A percentile compares a stretch with the other conserved stretches of the same genome.
Evolutionary conservation across 2,113 vertebrate species (phyloP).

Genomic region (Carlito syrichta): DNA sequence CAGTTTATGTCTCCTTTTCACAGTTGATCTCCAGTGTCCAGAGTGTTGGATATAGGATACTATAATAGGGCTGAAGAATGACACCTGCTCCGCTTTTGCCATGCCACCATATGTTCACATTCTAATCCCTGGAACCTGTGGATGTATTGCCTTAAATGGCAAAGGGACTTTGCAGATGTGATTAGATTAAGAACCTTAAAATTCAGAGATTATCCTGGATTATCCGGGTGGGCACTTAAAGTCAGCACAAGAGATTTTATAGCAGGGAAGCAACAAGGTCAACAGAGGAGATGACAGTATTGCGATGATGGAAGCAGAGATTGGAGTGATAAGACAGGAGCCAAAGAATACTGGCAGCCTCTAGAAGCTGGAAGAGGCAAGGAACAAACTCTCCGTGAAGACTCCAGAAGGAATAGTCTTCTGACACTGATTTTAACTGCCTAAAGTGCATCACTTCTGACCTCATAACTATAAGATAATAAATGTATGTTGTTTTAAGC

Average conservation of each 20-base stretch:
- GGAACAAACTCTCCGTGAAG: not conserved
- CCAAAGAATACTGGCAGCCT: not conserved
- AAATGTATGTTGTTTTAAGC: not conserved
- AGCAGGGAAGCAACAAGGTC: not conserved
- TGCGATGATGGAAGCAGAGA: not conserved
- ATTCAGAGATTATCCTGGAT: not conserved
- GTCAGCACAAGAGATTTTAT: not conserved
- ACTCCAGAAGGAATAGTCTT: not conserved
- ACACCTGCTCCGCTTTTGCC: rapidly evolving
- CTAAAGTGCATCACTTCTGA: not conserved
- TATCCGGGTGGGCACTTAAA: not conserved
- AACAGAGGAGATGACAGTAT: not conserved
- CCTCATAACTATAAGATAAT: not conserved
- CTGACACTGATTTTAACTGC: not conserved
- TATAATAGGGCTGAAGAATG: not conserved
- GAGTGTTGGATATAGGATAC: not conserved
- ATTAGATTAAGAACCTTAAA: not conserved
- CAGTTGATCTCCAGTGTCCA: not conserved
- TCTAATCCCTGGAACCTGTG: not conserved
- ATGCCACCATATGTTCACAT: not conserved
- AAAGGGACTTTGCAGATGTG: not conserved
- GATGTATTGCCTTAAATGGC: not conserved
- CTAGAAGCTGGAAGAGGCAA: not conserved
- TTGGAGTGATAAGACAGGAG: not conserved
- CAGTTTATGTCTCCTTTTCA: not conserved